Evolutionary conservation across 1,140 invertebrate species (phyloP).

Genomic region (Nylanderia fulva): DNA sequence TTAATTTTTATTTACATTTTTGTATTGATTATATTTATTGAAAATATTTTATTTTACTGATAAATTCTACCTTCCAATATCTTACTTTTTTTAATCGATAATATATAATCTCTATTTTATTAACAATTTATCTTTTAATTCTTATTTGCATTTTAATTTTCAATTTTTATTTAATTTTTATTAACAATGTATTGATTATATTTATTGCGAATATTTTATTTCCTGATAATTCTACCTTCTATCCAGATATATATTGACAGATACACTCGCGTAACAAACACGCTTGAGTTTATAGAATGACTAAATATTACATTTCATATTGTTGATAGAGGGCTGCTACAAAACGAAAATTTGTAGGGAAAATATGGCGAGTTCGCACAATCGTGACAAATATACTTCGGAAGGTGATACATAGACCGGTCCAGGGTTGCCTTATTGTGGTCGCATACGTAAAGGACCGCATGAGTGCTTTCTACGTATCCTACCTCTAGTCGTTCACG

Average conservation of each 20-base stretch:
- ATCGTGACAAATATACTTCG: slow-evolving; percentile 61
- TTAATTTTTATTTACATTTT: no score
- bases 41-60: no score
- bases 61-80: no score
- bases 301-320: background rate
- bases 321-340: no score
- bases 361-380: slow-evolving; percentile 5
- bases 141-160: no score
- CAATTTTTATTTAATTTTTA: no score
- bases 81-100: background rate
- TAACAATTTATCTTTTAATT: no score
- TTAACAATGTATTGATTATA: background rate
- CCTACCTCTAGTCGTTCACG: slow-evolving; percentile 11
- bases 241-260: background rate
- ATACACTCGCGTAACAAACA: background rate
- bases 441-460: slow-evolving; percentile 50
- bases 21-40: no score
- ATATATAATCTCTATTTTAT: background rate
- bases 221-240: no score
- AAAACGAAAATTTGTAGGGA: slow-evolving; percentile 32
- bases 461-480: slow-evolving; percentile 27
- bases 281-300: background rate
- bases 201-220: no score
- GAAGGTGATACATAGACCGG: slow-evolving; percentile 57
- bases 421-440: slow-evolving; percentile 47